Conservation (phyloP, 2,797 vertebrate genomes). For the Pantherophis alleghaniensis region DNA sequence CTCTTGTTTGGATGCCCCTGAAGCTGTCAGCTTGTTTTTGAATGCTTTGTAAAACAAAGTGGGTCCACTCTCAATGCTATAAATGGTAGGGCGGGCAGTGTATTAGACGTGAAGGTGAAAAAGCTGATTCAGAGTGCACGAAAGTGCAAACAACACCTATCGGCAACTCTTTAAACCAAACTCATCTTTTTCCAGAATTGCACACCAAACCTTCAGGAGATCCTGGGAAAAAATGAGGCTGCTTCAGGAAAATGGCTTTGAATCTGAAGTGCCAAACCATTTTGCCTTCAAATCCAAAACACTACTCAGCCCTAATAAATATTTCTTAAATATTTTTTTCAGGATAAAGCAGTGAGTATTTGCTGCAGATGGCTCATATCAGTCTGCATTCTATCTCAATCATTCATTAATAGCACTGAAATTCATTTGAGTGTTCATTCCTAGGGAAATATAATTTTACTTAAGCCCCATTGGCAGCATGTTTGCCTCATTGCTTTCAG, state of each 20-base stretch:
- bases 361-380: neutral
- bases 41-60: neutral
- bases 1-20: slow-evolving; percentile 9
- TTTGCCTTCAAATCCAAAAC: neutral
- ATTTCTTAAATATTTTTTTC: neutral
- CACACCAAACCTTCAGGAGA: neutral
- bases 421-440: neutral
- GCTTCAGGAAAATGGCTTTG: neutral
- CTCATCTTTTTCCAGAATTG: neutral
- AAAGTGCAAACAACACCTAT: neutral
- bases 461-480: neutral
- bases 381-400: neutral
- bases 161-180: neutral
- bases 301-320: neutral
- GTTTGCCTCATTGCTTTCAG: neutral
- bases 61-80: neutral
- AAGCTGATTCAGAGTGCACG: neutral
- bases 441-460: neutral
- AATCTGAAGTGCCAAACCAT: neutral
- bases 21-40: slow-evolving; percentile 18
- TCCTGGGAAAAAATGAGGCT: neutral
- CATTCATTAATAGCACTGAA: neutral
- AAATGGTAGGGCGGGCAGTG: neutral
- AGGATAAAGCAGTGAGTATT: slow-evolving; percentile 1
- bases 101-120: neutral